Conservation (phyloP, 2,888 invertebrate species). For the Spodoptera littoralis region DNA sequence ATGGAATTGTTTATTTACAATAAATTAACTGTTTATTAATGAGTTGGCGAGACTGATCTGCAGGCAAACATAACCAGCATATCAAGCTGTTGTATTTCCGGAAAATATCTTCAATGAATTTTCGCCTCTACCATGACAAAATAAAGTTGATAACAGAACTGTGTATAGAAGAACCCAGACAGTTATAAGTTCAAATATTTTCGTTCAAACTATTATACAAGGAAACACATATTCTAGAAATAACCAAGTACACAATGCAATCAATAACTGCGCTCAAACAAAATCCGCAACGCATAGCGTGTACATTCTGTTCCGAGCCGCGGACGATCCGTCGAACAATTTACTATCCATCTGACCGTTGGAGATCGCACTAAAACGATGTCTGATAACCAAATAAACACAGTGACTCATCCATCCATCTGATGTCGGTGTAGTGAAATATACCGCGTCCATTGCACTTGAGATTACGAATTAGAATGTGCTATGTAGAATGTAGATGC, state of each 20-base stretch:
- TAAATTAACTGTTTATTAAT: slow-evolving; percentile 21
- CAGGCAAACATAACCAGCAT: too few relatives aligned
- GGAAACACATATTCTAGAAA: slow-evolving; percentile 15
- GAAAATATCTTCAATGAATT: too few relatives aligned
- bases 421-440: slow-evolving; percentile 55
- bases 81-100: too few relatives aligned
- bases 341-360: slow-evolving; percentile 68
- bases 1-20: slow-evolving; percentile 36
- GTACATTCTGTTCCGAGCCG: slow-evolving; percentile 26
- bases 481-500: slow-evolving; percentile 11
- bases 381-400: slow-evolving; percentile 79
- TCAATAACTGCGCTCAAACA: slow-evolving; percentile 4
- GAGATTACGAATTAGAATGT: slow-evolving; percentile 25
- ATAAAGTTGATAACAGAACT: neutral
- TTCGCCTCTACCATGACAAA: too few relatives aligned
- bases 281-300: slow-evolving; percentile 21
- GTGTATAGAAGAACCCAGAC: neutral
- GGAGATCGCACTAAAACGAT: slow-evolving; percentile 67
- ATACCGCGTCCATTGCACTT: slow-evolving; percentile 57
- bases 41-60: too few relatives aligned
- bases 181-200: too few relatives aligned
- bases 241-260: slow-evolving; percentile 7
- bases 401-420: slow-evolving; percentile 73
- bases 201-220: neutral
- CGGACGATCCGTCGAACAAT: slow-evolving; percentile 48